Base-by-base conservation (phyloP, 1,140 invertebrate genomes). In the Littorina saxatilis region DNA sequence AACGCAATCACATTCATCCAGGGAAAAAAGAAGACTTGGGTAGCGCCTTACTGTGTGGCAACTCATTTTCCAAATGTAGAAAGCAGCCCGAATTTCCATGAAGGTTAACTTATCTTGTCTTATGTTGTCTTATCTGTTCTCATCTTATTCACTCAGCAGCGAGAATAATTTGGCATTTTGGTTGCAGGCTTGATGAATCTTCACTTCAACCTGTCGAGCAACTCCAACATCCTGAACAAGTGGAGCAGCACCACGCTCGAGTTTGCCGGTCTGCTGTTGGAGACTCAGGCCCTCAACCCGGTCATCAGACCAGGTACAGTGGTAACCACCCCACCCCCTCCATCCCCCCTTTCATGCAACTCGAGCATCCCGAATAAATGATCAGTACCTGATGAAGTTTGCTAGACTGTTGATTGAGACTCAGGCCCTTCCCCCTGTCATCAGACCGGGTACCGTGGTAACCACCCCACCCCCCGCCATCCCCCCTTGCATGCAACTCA, bases 281-380 rank as follows among this genome's bases (percentile, higher is more conserved):
- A 61, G 0, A 68, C 81, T 13, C 63, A 76, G 55, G 82, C 82
- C 1, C 85, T 86, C 17, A 61, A 83, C 15, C 83, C 88, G 17
- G 74, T 88, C 15, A 50, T 81, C 7, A 66, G 72, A 47, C 58
- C 43, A 39, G 72, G 63, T 68, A 13, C 20, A 47, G 7, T 47
- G 43, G 7, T 47, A 17, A 47, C n/a, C n/a, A n/a, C n/a, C n/a
- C n/a, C n/a, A n/a, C n/a, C n/a, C n/a, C n/a, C n/a, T n/a, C n/a
- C n/a, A n/a, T n/a, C n/a, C n/a, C n/a, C n/a, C 80, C 91, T 99
- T 77, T 96, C 96, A 2, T 96, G 94, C 82, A 98, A 98, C 93
- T 96, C 96, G 0, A 97, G 96, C 88, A 90, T 98, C 11, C 92
- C 99, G 0, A 99, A 99, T 92, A 94, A 94, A 55, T 99, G 98